Evolutionary conservation across 2,797 vertebrate species (phyloP), one percentile per base, ranked within the genome.

Genomic region (Leuciscus waleckii): DNA sequence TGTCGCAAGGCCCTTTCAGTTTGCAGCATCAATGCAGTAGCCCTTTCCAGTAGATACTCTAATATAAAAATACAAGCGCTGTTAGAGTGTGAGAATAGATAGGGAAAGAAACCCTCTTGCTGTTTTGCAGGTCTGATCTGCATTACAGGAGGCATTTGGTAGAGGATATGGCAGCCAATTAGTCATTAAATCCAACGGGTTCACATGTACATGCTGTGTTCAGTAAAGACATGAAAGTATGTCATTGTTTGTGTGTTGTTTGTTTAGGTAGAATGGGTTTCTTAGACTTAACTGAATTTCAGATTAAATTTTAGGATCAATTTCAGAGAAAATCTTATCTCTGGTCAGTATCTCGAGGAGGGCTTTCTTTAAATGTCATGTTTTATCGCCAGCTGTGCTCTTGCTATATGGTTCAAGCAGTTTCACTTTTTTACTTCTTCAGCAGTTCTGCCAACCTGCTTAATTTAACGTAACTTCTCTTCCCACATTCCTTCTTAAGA

Each of bases 401-500:
- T 76, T 70, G 71, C 71, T 85, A 81, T 41, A 74, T 70, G 77
- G 80, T 82, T 84, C 74, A 84, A 69, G 81, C 71, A 16, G 68
- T 86, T 89, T 87, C 54, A 85, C 26, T 75, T 86, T 73, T 82
- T 85, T 86, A 76, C 35, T 80, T 61, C 74, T 84, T 65, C 26
- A 26, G 56, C 37, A 3, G 11, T 43, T 56, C 26, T 26, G 51
- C 49, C 76, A 65, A 49, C 81, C 37, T 80, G 69, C 78, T 73
- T 79, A 83, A 83, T 81, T 86, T 84, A 79, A 81, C 26, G 7
- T 41, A 51, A 79, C 86, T 89, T 29, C 29, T 29, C 29, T 29
- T 81, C 81, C 69, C 67, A 70, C 61, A 78, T 79, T 56, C 51
- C 65, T 61, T 74, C 37, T 69, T 74, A 84, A 84, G 73, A 39